Evolutionary conservation across 2,113 vertebrate genomes (phyloP).

Genomic region (Puffinus mauretanicus): DNA sequence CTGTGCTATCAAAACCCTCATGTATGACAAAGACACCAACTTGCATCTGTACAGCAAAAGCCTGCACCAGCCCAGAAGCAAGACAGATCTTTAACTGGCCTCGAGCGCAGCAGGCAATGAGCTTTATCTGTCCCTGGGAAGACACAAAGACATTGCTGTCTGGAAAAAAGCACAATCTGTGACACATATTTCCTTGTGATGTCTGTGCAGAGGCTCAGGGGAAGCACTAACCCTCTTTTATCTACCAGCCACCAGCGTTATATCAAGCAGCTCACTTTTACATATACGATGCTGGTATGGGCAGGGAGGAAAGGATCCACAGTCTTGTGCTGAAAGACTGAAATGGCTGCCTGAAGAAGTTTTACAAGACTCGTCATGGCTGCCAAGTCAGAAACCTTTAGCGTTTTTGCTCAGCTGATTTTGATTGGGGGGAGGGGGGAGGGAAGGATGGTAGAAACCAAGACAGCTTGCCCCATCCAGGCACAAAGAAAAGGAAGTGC

Average conservation of each 20-base stretch:
- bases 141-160: background rate
- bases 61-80: background rate
- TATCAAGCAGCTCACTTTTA: background rate
- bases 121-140: background rate
- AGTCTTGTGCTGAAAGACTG: background rate
- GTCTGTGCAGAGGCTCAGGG: background rate
- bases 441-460: background rate
- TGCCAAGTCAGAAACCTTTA: background rate
- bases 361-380: background rate
- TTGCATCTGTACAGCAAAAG: background rate
- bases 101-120: background rate
- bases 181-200: background rate
- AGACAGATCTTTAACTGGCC: background rate
- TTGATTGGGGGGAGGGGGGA: background rate
- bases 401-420: background rate
- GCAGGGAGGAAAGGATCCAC: background rate
- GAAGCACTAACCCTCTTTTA: background rate
- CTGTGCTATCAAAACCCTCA: background rate
- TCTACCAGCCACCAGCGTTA: accelerated
- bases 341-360: background rate
- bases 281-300: background rate
- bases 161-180: background rate
- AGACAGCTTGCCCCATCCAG: background rate
- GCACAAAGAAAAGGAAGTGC: background rate
- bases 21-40: background rate